phyloP scores from a whole-genome alignment of 2,888 invertebrate genomes.

The Luperina nickerlii region DNA sequence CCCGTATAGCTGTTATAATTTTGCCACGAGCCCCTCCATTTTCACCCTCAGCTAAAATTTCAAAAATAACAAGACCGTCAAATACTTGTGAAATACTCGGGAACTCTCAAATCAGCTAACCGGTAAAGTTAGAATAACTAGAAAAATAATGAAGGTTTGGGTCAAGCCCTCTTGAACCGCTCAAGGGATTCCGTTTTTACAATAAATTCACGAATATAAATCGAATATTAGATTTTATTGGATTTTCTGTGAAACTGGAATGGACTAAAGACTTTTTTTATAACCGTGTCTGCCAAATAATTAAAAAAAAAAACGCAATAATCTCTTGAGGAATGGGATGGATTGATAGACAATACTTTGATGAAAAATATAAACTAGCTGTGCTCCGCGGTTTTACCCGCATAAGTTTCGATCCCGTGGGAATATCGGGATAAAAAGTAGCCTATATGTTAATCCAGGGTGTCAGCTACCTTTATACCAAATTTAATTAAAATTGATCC shows the following conservation, averaged over 20 bases:
- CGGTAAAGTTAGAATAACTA: constrained; percentile 55
- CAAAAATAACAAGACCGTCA: constrained; percentile 32
- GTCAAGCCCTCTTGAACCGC: constrained; percentile 51
- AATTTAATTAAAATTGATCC: too few relatives aligned
- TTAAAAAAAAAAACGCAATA: background rate
- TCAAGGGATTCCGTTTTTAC: constrained; percentile 38
- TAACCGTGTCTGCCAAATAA: background rate
- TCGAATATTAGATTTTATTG: constrained; percentile 46
- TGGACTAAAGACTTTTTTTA: constrained; percentile 17
- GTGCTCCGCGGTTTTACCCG: too few relatives aligned
- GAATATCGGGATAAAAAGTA: too few relatives aligned
- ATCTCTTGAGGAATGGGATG: background rate
- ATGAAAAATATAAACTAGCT: too few relatives aligned
- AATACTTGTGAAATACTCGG: constrained; percentile 38
- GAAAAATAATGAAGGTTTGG: constrained; percentile 63
- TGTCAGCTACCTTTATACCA: too few relatives aligned
- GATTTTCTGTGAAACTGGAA: constrained; percentile 19
- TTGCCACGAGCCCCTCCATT: background rate
- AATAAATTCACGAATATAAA: constrained; percentile 52
- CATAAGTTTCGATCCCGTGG: too few relatives aligned
- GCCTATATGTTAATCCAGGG: too few relatives aligned
- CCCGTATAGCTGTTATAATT: too few relatives aligned
- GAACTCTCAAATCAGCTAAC: constrained; percentile 43
- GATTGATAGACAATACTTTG: background rate
- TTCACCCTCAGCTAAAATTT: constrained; percentile 10